Evolutionary conservation across 2,113 vertebrate species (phyloP).

Genomic region (Dasyurus viverrinus): DNA sequence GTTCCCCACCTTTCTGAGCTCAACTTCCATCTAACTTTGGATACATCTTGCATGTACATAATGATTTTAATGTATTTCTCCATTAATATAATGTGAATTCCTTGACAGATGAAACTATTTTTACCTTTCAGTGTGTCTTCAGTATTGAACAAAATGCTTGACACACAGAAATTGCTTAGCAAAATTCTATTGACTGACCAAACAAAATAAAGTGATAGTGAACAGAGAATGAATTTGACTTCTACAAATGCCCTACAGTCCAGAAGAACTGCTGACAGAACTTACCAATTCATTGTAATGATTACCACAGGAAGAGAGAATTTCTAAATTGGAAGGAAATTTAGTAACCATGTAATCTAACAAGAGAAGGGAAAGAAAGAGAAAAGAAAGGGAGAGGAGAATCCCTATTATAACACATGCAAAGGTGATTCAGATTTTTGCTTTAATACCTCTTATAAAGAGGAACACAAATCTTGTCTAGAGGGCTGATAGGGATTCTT

Average conservation of each 20-base stretch:
- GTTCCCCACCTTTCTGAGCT: not conserved
- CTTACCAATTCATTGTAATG: not conserved
- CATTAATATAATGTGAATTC: not conserved
- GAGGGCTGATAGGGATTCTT: not conserved
- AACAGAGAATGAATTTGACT: not conserved
- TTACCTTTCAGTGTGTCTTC: not conserved
- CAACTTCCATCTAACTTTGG: not conserved
- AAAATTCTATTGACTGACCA: not conserved
- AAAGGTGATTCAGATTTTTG: not conserved
- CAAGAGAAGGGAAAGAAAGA: not conserved
- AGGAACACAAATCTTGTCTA: not conserved
- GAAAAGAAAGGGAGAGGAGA: not conserved
- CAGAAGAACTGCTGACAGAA: not conserved
- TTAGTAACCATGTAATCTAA: not conserved
- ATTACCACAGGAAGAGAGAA: not conserved
- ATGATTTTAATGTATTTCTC: not conserved
- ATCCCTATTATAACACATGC: not conserved
- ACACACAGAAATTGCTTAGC: not conserved
- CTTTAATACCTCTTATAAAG: not conserved
- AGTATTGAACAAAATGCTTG: not conserved
- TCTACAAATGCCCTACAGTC: not conserved
- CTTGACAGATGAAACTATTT: not conserved
- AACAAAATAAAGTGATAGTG: not conserved
- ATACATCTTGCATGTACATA: not conserved
- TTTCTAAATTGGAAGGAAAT: not conserved